Percentiles rank a stretch among this genome's conserved stretches.
These are phyloP conservation scores for Drosophila virilis DNA, from an alignment of 1,140 invertebrate species.

Conservation along the genomic window DNA sequence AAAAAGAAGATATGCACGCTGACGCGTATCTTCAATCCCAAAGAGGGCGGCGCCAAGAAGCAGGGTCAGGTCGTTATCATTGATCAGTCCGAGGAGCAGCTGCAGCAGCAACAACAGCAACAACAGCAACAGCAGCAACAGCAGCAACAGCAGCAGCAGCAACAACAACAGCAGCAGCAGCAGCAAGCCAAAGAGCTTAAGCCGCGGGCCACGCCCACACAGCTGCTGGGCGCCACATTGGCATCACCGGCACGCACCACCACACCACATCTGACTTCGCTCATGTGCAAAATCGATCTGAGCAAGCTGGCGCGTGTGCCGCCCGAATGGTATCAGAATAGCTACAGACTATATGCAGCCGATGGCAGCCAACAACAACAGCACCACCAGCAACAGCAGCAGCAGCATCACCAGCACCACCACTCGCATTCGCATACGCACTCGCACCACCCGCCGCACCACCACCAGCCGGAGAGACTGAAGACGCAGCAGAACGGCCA, in stretches of 20 bases:
- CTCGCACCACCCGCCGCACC: conserved; percentile 15
- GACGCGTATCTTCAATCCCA: conserved; percentile 88
- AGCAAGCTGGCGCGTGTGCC: conserved; percentile 66
- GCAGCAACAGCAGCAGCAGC: conserved; percentile 51
- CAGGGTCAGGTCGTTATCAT: conserved; percentile 84
- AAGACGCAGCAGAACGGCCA: conserved; percentile 68
- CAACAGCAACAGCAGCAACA: conserved; percentile 58
- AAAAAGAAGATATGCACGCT: conserved; percentile 90
- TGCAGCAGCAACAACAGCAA: conserved; percentile 56
- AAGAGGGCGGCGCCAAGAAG: conserved; percentile 86
- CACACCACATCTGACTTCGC: conserved; percentile 59
- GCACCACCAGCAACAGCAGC: conserved; percentile 26
- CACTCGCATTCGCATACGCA: neutral
- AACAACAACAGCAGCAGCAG: conserved; percentile 56
- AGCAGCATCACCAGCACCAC: conserved; percentile 29
- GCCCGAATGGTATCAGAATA: conserved; percentile 60
- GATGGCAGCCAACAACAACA: conserved; percentile 24
- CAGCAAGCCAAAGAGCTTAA: conserved; percentile 40
- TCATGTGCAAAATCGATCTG: conserved; percentile 82
- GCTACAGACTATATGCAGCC: conserved; percentile 45
- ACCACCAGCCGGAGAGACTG: conserved; percentile 42
- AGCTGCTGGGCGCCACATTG: conserved; percentile 49
- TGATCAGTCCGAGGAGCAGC: conserved; percentile 75
- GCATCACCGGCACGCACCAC: conserved; percentile 69
- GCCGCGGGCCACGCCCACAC: conserved; percentile 65